These are phyloP conservation scores for Epicampocera succincta DNA, from an alignment of 2,888 invertebrate genomes.

Conservation along the genomic window DNA sequence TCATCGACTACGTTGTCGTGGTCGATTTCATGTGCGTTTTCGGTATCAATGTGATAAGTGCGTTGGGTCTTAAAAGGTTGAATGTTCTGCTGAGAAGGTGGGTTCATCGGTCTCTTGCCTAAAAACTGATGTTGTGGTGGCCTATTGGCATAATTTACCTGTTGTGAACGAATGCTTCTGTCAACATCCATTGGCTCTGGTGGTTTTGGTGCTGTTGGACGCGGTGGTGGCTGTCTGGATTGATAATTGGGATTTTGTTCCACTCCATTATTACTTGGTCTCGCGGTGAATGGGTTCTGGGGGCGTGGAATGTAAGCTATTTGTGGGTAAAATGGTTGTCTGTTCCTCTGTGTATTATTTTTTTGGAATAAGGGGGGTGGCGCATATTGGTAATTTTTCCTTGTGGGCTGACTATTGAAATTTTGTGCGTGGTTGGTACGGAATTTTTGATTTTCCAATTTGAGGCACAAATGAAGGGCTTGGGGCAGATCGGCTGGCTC, in stretches of 20 bases:
- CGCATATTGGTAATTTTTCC: slow-evolving; percentile 23
- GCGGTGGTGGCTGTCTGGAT: slow-evolving; percentile 20
- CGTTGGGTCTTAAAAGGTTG: slow-evolving; percentile 13
- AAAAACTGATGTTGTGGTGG: slow-evolving; percentile 29
- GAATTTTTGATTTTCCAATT: slow-evolving; percentile 8
- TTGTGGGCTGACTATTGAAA: slow-evolving; percentile 32
- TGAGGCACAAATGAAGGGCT: slow-evolving; percentile 61
- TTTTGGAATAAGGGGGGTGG: no score
- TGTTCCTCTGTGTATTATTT: no score
- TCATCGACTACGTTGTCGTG: no score
- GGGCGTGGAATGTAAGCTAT: slow-evolving; percentile 40
- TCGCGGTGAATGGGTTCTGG: neutral
- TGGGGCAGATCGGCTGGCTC: slow-evolving; percentile 50
- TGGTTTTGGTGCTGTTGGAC: slow-evolving; percentile 38
- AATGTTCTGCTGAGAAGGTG: slow-evolving; percentile 20
- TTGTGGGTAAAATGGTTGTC: slow-evolving; percentile 36
- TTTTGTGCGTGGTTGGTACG: slow-evolving; percentile 47
- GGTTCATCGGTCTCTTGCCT: slow-evolving; percentile 4
- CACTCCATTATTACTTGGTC: neutral
- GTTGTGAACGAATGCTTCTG: slow-evolving; percentile 39
- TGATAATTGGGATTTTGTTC: slow-evolving; percentile 9
- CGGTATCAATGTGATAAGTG: neutral
- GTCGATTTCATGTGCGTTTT: no score
- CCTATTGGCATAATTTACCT: slow-evolving; percentile 16
- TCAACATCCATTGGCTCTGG: slow-evolving; percentile 62